These are phyloP conservation scores for Lepus europaeus DNA, from an alignment of 2,113 vertebrate genomes.

Conservation along the genomic window DNA sequence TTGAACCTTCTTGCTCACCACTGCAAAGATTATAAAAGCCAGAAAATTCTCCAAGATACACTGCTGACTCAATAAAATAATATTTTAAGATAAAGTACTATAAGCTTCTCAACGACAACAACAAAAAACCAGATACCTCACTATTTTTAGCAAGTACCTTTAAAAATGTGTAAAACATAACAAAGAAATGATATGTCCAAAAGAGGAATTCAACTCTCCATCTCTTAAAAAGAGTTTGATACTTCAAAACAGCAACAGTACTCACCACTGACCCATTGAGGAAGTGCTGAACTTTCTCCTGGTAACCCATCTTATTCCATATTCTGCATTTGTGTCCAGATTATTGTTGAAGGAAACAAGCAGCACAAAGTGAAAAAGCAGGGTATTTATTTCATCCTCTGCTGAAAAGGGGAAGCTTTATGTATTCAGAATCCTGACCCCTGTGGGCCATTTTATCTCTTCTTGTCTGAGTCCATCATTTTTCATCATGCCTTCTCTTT, in stretches of 20 bases:
- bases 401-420: neutral
- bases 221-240: slow-evolving; percentile 42
- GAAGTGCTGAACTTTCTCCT: neutral
- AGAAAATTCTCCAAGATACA: neutral
- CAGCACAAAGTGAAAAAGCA: neutral
- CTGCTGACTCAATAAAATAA: slow-evolving; percentile 13
- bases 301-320: neutral
- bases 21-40: slow-evolving; percentile 22
- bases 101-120: neutral
- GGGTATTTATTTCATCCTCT: neutral
- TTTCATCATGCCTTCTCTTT: neutral
- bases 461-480: neutral
- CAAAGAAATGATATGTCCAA: neutral
- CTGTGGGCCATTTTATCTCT: neutral
- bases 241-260: neutral
- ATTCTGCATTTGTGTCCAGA: neutral
- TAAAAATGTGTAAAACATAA: slow-evolving; percentile 37
- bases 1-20: neutral
- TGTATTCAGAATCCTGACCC: neutral
- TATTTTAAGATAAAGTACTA: slow-evolving; percentile 19
- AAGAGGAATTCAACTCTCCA: slow-evolving; percentile 23
- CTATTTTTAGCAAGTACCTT: neutral
- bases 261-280: neutral
- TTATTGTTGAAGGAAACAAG: neutral
- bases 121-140: neutral